Conservation (phyloP, 1,140 invertebrate species). For the Lycorma delicatula region DNA sequence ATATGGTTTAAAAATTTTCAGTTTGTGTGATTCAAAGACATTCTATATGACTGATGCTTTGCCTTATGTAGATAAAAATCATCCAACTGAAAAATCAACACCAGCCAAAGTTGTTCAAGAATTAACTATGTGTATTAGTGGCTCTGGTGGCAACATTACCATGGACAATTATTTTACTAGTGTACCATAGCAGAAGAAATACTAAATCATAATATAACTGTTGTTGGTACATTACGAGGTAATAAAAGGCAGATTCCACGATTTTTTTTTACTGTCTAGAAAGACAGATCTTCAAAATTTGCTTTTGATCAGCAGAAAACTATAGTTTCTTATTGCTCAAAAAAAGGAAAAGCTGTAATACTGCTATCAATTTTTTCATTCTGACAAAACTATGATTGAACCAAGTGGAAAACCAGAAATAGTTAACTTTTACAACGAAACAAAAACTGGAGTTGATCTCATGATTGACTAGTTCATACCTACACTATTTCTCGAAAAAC, state of each 20-base stretch:
- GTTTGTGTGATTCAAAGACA: conserved; percentile 16
- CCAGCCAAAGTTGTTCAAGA: conserved; percentile 31
- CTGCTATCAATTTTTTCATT: too few species aligned
- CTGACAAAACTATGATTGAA: not conserved
- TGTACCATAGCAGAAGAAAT: conserved; percentile 32
- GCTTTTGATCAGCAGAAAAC: not conserved
- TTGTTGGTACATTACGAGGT: conserved; percentile 36
- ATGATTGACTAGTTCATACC: not conserved
- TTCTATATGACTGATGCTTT: too few species aligned
- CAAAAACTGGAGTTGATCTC: not conserved
- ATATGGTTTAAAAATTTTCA: conserved; percentile 24
- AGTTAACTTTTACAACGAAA: not conserved
- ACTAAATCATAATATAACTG: conserved; percentile 32
- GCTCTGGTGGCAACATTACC: conserved; percentile 35
- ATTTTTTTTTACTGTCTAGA: not conserved
- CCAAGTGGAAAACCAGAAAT: not conserved
- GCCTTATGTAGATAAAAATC: conserved; percentile 31
- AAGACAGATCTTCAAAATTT: not conserved
- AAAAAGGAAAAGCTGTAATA: not conserved
- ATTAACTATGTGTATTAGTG: conserved; percentile 32
- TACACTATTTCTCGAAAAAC: not conserved
- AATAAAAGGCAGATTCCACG: conserved; percentile 36
- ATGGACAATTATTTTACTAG: conserved; percentile 37
- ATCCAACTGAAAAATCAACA: conserved; percentile 29
- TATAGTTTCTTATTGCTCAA: not conserved